phyloP scores from a whole-genome alignment of 2,888 invertebrate genomes.

The Spilosoma lubricipeda region DNA sequence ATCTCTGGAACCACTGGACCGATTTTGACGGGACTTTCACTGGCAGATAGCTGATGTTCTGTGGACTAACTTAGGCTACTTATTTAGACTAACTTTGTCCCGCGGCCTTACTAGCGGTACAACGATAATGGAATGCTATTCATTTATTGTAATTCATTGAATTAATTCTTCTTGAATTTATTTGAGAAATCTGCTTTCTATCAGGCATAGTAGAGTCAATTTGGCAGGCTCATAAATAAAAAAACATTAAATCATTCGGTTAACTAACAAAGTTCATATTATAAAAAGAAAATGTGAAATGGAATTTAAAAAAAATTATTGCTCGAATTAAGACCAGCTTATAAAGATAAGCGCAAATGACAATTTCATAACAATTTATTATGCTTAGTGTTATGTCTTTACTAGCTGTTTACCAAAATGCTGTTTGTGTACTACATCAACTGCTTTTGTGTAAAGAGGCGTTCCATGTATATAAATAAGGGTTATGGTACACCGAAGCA shows the following conservation, averaged over 20 bases:
- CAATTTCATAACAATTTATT: neutral
- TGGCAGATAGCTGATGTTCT: no score
- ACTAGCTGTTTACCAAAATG: neutral
- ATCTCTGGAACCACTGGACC: no score
- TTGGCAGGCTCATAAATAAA: no score
- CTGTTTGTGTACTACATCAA: neutral
- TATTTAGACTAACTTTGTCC: no score
- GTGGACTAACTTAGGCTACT: no score
- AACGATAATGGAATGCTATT: neutral
- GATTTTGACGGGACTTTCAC: no score
- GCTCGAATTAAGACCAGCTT: neutral
- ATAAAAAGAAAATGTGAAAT: neutral
- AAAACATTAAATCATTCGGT: no score
- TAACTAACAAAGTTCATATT: neutral
- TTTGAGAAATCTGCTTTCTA: no score
- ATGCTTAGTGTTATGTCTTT: neutral
- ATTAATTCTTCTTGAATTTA: no score
- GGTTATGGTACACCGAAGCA: neutral
- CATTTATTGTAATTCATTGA: neutral
- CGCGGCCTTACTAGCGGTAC: no score
- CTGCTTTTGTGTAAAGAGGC: constrained; percentile 2
- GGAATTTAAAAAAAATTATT: neutral
- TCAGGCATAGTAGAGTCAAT: no score
- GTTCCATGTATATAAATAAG: neutral
- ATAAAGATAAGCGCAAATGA: neutral